phyloP scores from a whole-genome alignment of 1,140 invertebrate species.

The Euschistus heros region DNA sequence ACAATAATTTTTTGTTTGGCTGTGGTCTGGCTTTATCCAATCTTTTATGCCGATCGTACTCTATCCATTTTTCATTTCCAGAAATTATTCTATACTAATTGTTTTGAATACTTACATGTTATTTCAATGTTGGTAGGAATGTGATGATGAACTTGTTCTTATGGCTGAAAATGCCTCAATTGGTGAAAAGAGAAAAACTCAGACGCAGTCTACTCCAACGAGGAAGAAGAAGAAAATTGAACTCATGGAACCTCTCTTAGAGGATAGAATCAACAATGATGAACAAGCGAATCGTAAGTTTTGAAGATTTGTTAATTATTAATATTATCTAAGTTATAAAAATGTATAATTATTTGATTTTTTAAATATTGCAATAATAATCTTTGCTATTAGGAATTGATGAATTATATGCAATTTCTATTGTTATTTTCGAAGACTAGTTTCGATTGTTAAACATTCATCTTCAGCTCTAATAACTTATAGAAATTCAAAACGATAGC shows the following conservation, averaged over 20 bases:
- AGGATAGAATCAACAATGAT: conserved; percentile 1
- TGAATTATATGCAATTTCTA: too few relatives aligned
- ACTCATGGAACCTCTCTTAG: background rate
- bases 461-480: too few relatives aligned
- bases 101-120: background rate
- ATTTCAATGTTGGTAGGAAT: background rate
- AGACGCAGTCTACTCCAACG: background rate
- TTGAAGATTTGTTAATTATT: background rate
- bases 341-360: background rate
- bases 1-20: background rate
- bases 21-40: background rate
- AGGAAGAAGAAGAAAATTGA: conserved; percentile 20
- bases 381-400: too few relatives aligned
- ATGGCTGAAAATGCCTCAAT: conserved; percentile 6
- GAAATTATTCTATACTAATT: background rate
- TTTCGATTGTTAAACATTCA: too few relatives aligned
- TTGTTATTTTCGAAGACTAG: too few relatives aligned
- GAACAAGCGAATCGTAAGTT: conserved; percentile 14
- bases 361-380: background rate
- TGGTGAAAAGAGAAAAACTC: conserved; percentile 17
- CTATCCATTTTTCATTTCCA: background rate
- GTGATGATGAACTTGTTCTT: conserved; percentile 19
- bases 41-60: background rate
- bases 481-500: too few relatives aligned
- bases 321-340: background rate